Evolutionary conservation across 2,113 vertebrate species (phyloP).

Genomic region (Brienomyrus longianalis): DNA sequence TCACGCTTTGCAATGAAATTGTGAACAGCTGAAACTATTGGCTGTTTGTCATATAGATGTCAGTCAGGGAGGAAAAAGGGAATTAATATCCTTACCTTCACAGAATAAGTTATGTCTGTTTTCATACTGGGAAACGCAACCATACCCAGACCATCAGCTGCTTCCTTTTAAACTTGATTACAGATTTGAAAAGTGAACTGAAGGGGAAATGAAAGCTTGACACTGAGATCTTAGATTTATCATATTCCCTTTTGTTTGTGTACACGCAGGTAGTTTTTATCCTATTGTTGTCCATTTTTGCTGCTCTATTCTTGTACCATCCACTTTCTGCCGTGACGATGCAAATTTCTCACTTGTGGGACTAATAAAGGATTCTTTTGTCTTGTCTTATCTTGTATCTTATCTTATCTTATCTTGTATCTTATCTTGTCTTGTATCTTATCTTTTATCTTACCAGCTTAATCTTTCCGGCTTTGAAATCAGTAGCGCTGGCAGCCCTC

Average conservation of each 20-base stretch:
- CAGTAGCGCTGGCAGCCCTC: neutral
- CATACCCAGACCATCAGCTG: constrained; percentile 18
- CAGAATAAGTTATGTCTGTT: constrained; percentile 17
- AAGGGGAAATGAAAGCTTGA: constrained; percentile 42
- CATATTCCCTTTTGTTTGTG: neutral
- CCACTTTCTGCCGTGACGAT: too few species aligned
- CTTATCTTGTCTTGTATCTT: too few species aligned
- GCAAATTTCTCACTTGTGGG: too few species aligned
- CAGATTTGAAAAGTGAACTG: constrained; percentile 3
- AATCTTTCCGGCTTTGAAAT: neutral
- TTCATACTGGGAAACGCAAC: constrained; percentile 27
- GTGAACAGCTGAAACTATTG: neutral
- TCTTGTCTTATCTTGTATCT: too few species aligned
- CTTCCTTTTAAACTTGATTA: constrained; percentile 9
- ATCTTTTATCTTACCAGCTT: neutral
- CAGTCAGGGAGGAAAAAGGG: neutral
- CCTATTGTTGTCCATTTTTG: too few species aligned
- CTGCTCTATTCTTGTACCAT: too few species aligned
- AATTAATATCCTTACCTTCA: neutral
- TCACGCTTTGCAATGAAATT: neutral
- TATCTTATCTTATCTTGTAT: too few species aligned
- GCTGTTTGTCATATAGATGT: neutral
- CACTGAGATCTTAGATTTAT: constrained; percentile 23
- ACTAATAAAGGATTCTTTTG: too few species aligned
- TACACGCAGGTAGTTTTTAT: neutral